Evolutionary conservation across 2,888 invertebrate genomes (phyloP).

Genomic region (Xestia sexstrigata): DNA sequence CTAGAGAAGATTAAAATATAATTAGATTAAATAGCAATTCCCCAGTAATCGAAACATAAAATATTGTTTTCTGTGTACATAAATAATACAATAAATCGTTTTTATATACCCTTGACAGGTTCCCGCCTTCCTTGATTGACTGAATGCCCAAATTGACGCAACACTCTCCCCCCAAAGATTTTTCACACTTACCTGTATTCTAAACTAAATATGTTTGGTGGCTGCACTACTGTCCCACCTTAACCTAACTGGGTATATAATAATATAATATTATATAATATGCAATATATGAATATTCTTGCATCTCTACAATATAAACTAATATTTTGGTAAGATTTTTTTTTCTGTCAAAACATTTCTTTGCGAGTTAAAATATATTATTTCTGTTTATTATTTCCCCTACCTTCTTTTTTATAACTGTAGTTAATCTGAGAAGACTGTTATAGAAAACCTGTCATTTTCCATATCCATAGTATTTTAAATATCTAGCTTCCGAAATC

Average conservation of each 20-base stretch:
- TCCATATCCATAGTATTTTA: too few relatives aligned
- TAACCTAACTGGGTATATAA: slow-evolving; percentile 52
- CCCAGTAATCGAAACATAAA: not conserved
- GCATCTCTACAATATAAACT: slow-evolving; percentile 26
- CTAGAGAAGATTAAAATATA: not conserved
- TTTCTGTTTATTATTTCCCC: not conserved
- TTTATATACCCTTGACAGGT: slow-evolving; percentile 61
- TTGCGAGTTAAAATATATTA: not conserved
- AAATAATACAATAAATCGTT: not conserved
- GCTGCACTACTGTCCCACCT: not conserved
- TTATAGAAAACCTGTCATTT: not conserved
- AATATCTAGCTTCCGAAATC: not conserved
- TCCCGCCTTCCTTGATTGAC: slow-evolving; percentile 78
- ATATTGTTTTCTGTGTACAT: not conserved
- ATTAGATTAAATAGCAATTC: too few relatives aligned
- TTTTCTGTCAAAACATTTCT: not conserved
- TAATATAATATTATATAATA: slow-evolving; percentile 45
- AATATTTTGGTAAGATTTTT: slow-evolving; percentile 1
- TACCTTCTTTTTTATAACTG: not conserved
- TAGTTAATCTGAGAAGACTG: not conserved
- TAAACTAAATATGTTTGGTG: slow-evolving; percentile 19
- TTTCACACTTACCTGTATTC: slow-evolving; percentile 66
- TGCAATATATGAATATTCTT: slow-evolving; percentile 41
- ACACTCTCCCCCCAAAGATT: slow-evolving; percentile 69
- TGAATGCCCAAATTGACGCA: slow-evolving; percentile 86